Conservation (phyloP, 2,888 invertebrate genomes). For the Macaria liturata region DNA sequence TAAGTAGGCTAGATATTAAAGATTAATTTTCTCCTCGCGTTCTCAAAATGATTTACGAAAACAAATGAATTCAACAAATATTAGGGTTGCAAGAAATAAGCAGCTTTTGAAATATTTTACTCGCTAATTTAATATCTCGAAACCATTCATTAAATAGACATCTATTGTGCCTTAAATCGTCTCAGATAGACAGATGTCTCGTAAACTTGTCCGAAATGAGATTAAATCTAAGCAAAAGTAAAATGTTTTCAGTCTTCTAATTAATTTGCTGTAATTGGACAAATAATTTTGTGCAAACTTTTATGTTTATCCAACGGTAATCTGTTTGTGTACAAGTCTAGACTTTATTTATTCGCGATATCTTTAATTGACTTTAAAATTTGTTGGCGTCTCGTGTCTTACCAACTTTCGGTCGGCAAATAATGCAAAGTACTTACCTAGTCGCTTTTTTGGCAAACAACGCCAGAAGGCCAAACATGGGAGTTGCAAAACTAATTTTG, state of each 20-base stretch:
- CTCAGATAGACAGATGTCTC: conserved; percentile 22
- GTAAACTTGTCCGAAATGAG: conserved; percentile 22
- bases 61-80: too few species aligned
- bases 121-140: conserved; percentile 15
- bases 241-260: conserved; percentile 22
- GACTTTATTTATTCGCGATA: conserved; percentile 36
- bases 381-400: conserved; percentile 20
- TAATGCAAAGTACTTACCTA: conserved; percentile 10
- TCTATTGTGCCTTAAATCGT: conserved; percentile 22
- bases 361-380: conserved; percentile 45
- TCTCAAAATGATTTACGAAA: too few species aligned
- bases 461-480: conserved; percentile 10
- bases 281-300: conserved; percentile 39
- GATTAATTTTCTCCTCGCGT: too few species aligned
- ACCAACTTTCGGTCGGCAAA: conserved; percentile 19
- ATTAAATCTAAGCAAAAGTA: conserved; percentile 21
- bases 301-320: conserved; percentile 32
- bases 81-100: too few species aligned
- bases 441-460: conserved; percentile 7
- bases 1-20: too few species aligned
- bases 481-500: conserved; percentile 18
- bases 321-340: conserved; percentile 36
- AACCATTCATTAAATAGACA: conserved; percentile 17
- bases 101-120: conserved; percentile 4
- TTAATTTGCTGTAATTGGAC: conserved; percentile 32